Evolutionary conservation across 2,113 vertebrate genomes (phyloP), one percentile per base, ranked within the genome.

Genomic region (Tenebrosternarchus preto): DNA sequence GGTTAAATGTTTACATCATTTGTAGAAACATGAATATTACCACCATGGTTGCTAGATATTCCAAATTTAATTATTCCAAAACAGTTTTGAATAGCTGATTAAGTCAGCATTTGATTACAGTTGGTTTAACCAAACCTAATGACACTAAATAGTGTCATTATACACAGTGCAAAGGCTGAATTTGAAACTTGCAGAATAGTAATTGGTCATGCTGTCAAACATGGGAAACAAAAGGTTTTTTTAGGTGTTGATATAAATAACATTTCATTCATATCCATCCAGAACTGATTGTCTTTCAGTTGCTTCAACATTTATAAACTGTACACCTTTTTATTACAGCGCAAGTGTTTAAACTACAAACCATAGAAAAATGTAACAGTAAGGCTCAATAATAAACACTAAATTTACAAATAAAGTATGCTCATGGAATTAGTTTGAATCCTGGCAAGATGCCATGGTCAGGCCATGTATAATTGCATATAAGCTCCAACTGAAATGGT

Each of bases 311-410:
- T 39, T 75, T 55, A 74, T 39, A 33, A 69, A 73, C 80, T 43
- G 64, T 89, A 86, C 86, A 67, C 88, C 86, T 90, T 88, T 50
- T 83, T 73, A 68, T 17, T n/a, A 53, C 66, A 82, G 12, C 20
- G 12, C 16, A 24, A 17, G 76, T 43, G 27, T 75, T 84, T 72
- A 50, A 76, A 71, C 76, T 73, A 82, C 77, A 79, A 78, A 76
- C 29, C 81, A 83, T 50, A 50, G 43, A 75, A 4, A 55, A 86
- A 84, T 67, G 64, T 24, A 86, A 83, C 56, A 66, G 24, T 81
- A 88, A 85, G 63, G 83, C 80, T 87, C 53, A 24, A 31, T 4
- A 50, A 59, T n/a, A 64, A 66, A 72, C 43, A 77, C 36, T 60
- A 82, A 70, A 59, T 80, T 24, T 73, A 75, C 66, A 73, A 77